Percentiles rank a stretch among this genome's conserved stretches.
phyloP scores from a whole-genome alignment of 2,888 invertebrate genomes.

The Tigriopus californicus region DNA sequence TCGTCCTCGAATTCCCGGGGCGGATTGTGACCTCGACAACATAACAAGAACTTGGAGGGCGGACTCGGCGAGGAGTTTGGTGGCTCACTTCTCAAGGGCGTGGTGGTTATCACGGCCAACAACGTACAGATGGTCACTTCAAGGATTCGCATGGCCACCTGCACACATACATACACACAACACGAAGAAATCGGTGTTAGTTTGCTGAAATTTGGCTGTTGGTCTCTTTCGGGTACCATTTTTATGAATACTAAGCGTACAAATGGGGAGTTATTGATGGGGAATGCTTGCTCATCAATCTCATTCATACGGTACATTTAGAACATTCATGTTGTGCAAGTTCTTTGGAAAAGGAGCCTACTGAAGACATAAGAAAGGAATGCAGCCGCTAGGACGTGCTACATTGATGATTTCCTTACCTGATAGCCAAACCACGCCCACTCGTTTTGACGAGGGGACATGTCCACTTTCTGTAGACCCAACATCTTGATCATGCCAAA shows the following conservation, averaged over 20 bases:
- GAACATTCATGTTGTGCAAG: no score
- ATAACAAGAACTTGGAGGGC: neutral
- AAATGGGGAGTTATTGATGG: no score
- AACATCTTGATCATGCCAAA: conserved; percentile 4
- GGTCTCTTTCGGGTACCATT: no score
- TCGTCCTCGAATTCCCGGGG: conserved; percentile 6
- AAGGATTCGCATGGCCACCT: neutral
- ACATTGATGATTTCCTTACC: no score
- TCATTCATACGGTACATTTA: no score
- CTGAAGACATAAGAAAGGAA: neutral
- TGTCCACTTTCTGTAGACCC: neutral
- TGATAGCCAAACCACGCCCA: conserved; percentile 8
- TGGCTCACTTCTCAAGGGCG: neutral
- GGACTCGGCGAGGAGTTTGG: neutral
- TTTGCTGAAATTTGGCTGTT: no score
- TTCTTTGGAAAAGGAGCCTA: no score
- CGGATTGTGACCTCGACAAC: neutral
- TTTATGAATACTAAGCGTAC: no score
- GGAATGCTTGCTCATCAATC: no score
- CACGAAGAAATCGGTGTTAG: neutral
- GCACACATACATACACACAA: no score
- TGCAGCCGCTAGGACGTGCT: no score
- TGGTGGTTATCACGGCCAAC: neutral
- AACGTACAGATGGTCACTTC: neutral
- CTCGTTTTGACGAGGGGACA: neutral